These are phyloP conservation scores for Caenorhabditis drosophilae DNA, from an alignment of 2,888 invertebrate species.

Conservation along the genomic window DNA sequence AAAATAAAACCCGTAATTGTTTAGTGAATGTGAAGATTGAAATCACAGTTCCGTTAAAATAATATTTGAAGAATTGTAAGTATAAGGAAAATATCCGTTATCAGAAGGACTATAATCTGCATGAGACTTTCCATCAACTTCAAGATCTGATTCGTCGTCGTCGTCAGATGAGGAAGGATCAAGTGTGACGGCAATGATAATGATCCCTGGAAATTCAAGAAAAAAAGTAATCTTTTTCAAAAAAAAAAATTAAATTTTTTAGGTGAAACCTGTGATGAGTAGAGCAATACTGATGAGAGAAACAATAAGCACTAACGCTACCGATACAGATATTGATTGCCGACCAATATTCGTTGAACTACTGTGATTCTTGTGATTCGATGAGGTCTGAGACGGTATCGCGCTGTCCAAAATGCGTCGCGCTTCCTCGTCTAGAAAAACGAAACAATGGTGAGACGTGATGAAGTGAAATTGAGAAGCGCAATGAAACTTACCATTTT, in stretches of 20 bases:
- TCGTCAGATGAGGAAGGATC: constrained; percentile 17
- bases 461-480: neutral
- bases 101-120: neutral
- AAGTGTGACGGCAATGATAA: constrained; percentile 36
- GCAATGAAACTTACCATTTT: constrained; percentile 28
- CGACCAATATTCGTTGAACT: neutral
- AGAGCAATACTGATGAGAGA: constrained; percentile 38
- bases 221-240: no score
- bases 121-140: constrained; percentile 10
- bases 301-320: constrained; percentile 34
- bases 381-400: constrained; percentile 23
- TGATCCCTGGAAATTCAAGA: constrained; percentile 22
- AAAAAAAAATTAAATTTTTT: neutral
- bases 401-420: constrained; percentile 29
- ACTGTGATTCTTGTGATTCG: constrained; percentile 5
- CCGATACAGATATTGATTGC: constrained; percentile 34
- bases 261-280: constrained; percentile 30
- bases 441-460: neutral
- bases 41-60: constrained; percentile 30
- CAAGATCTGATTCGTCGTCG: constrained; percentile 34
- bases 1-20: no score
- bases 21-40: no score
- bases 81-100: constrained; percentile 32
- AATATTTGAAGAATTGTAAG: constrained; percentile 11
- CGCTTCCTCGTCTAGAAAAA: constrained; percentile 31